Conservation (phyloP, 1,140 invertebrate species). For the Antheraea mylitta region DNA sequence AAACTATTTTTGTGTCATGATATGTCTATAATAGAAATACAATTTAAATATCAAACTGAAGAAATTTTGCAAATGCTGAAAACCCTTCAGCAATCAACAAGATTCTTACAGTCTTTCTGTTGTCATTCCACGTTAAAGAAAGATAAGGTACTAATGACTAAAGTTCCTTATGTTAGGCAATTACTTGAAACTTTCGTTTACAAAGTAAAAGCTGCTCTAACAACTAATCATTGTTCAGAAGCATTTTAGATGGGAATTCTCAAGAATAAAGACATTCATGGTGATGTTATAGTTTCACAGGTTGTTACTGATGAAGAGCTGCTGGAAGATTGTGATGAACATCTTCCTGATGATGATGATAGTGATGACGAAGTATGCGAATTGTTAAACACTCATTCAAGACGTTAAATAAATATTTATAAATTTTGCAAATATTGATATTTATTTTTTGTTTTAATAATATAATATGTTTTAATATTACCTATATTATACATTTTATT, state of each 20-base stretch:
- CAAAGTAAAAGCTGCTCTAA: conserved; percentile 90
- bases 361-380: conserved; percentile 44
- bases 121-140: conserved; percentile 88
- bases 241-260: conserved; percentile 94
- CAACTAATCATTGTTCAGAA: conserved; percentile 88
- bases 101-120: conserved; percentile 90
- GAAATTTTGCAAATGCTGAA: conserved; percentile 82
- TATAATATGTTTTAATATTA: too few species aligned
- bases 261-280: conserved; percentile 91
- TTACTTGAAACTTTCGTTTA: conserved; percentile 89
- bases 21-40: conserved; percentile 85
- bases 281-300: conserved; percentile 85
- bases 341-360: conserved; percentile 60
- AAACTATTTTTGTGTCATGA: conserved; percentile 88
- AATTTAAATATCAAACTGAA: conserved; percentile 81
- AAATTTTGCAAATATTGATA: too few species aligned
- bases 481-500: too few species aligned
- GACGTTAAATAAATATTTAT: conserved; percentile 32
- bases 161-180: conserved; percentile 88
- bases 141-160: conserved; percentile 86
- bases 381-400: conserved; percentile 58
- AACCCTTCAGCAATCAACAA: conserved; percentile 83
- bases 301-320: conserved; percentile 50
- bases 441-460: too few species aligned
- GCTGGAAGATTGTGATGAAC: conserved; percentile 64